Base-by-base conservation (phyloP, 1,140 invertebrate species). In the Caenorhabditis latens region DNA sequence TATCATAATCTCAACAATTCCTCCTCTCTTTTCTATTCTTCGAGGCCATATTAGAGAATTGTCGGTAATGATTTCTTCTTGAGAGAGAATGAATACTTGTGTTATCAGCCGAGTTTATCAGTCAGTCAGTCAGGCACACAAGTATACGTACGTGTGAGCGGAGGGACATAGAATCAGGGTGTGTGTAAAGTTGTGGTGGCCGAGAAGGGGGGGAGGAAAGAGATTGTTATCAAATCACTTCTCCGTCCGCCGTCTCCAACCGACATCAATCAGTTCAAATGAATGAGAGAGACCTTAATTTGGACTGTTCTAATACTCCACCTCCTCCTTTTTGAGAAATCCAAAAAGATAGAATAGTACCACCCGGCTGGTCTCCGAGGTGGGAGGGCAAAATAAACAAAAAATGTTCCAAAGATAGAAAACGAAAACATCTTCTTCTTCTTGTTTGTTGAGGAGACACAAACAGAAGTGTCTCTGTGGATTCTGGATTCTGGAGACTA, bases 61-160 rank as follows among this genome's bases (percentile, higher is more conserved):
- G 32, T 1, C 32, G 32, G 32, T 32, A n/a, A n/a, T n/a, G n/a
- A n/a, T n/a, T n/a, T n/a, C n/a, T n/a, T n/a, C n/a, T n/a, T 11
- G 8, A 16, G 46, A 3, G 3, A 24, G 4, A 46, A 4, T 7
- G n/a, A 24, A 79, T 14, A 46, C 40, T 79, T 79, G 71, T 71
- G 40, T 79, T 79, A 79, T 79, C 71, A 79, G 46, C 46, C 71
- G 46, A 79, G 71, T 79, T 79, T 79, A 79, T 79, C 71, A 79
- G 46, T 79, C 50, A 46, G 46, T 40, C 46, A 24, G 71, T 8
- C 65, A 53, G 14, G 46, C 13, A 79, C 13, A 79, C 11, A 24
- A 21, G 14, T 32, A 32, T 32, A 32, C 2, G 32, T 32, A 32
- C 32, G 32, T 32, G 32, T 32, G 32, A 32, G 32, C 2, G 32